Base-by-base conservation (phyloP, 2,113 vertebrate genomes). In the Xenopus borealis region DNA sequence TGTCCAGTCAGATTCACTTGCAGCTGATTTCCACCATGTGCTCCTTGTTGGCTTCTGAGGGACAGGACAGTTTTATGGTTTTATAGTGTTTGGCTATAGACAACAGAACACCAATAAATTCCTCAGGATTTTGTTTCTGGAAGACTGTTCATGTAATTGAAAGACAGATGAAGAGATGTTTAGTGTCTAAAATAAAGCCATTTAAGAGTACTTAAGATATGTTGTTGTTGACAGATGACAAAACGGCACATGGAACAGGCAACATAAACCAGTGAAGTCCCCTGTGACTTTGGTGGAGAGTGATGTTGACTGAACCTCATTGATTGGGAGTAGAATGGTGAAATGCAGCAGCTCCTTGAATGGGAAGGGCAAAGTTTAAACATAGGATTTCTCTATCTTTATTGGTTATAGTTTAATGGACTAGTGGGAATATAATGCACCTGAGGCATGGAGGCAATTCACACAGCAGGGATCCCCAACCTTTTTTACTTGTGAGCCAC, bases 21-120 rank as follows among this genome's bases (percentile, higher is more conserved):
- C 23, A 62, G 12, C n/a, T 64, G 59, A 63, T 63, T 44, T 19
- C 16, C 18, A 64, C 27, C 66, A 69, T 69, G 58, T 75, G 73
- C 55, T 62, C n/a, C 30, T 44, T 3, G 59, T 66, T 69, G 66
- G 30, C 52, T 44, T 62, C 46, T 44, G 9, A 53, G 33, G 27
- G 45, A 5, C 19, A 46, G 66, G 73, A 77, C 74, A 70, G 59
- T 7, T 77, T 77, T 70, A 77, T 64, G 50, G 66, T 12, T 70
- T 77, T 70, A 57, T 63, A 68, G 74, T 57, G 61, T 77, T 69
- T 70, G 27, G 58, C 47, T 69, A 76, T 55, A 76, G 66, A 70
- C 66, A 69, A 77, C 74, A 77, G 74, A 62, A 77, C 74, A 57
- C 74, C 74, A 77, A 77, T 77, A 77, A 77, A 77, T 77, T 77